Base-by-base conservation (phyloP, 2,113 vertebrate species). In the Ondatra zibethicus region DNA sequence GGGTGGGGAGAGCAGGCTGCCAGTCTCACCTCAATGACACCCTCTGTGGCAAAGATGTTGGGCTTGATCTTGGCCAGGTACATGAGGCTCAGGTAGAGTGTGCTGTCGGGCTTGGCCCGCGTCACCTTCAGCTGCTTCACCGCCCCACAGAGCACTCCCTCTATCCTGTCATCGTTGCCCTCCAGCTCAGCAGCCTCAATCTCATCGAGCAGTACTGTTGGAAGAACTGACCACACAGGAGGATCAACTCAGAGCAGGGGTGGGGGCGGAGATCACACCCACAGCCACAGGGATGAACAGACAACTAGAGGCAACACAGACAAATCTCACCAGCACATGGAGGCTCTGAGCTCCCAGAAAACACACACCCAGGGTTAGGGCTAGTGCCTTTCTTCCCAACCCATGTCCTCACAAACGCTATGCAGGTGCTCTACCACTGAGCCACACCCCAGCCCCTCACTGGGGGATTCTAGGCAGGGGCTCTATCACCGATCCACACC, bases 21-120 rank as follows among this genome's bases (percentile, higher is more conserved):
- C 47, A 0, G 63, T 45, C 98, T 98, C 87, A 99, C 99, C 99
- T 99, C 99, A 0, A 99, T 99, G 93, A 99, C 99, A 0, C 99
- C 99, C 97, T 99, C 99, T 0, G 99, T 99, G 25, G 99, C 99
- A 80, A 99, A 99, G 72, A 99, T 99, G 29, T 99, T 99, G n/a
- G 99, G 99, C 92, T 99, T 99, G 97, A 99, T 99, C 98, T 99
- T 99, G 82, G 99, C 99, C 98, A 99, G 97, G 97, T 99, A 99
- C 99, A 99, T 99, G 84, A 99, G 99, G 94, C 99, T 99, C 92
- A 99, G 99, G 98, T 99, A 99, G 9, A 99, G 98, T 0, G 99
- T 99, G 88, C 99, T 99, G 96, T 99, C 99, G 0, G 99, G 99
- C 88, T 99, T 99, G 96, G 99, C 99, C 93, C 99, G 98, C 45